Evolutionary conservation across 2,888 invertebrate genomes (phyloP), one percentile per base, ranked within the genome.

Genomic region (Invenusta paracnida): DNA sequence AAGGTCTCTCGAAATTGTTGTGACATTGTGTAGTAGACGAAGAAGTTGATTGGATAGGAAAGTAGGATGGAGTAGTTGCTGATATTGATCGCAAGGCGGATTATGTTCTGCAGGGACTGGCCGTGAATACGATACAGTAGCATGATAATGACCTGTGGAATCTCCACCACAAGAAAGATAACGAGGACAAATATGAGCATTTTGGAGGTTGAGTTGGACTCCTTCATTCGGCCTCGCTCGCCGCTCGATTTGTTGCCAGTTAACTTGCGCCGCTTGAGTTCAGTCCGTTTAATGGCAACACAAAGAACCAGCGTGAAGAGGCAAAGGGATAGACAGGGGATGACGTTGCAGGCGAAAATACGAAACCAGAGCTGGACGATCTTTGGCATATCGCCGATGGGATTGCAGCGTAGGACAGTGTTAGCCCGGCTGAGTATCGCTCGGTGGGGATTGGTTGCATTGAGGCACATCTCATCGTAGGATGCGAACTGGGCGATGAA

Each of bases 21-120:
- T 31, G 96, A 96, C 97, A 97, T 98, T 28, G 96, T 96, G 91
- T 96, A 97, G 90, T 97, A 97, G 88, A 97, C 96, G 87, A 96
- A 96, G 90, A 97, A 96, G 91, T 97, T 96, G 86, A 96, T 94
- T 13, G 96, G 96, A 92, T 96, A 96, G 81, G 95, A 95, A 66
- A 96, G 93, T 86, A 96, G 94, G 87, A 97, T 95, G 91, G 96
- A 95, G 92, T 97, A 96, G 92, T 97, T 97, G 25, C 27, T 94
- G 67, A 28, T 17, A 48, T 17, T 48, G 5, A 17, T 48, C 17
- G 48, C 48, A n/a, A n/a, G n/a, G 25, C 27, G 94, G 67, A 28
- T 17, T 11, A 5, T 48, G 5, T 5, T 48, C 17, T 5, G 5
- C 5, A 11, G 5, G 17, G 48, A 48, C 5, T 48, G 17, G 48